Base-by-base conservation (phyloP, 2,113 vertebrate genomes). In the Hydrochoerus hydrochaeris region DNA sequence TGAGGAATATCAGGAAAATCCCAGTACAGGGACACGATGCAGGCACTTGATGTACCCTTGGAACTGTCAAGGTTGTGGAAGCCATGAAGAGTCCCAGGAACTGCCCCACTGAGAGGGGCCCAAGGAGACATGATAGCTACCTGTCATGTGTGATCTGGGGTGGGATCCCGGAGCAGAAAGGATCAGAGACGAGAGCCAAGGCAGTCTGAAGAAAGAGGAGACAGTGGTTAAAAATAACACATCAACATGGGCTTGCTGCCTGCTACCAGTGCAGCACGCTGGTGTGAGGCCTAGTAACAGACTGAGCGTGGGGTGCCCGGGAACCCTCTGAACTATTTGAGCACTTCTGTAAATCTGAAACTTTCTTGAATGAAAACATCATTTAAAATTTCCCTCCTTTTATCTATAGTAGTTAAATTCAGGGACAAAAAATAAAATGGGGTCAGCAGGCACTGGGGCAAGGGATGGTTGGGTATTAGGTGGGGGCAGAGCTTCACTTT, bases 381-480 rank as follows among this genome's bases (percentile, higher is more conserved):
- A 54, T 52, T 84, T 69, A 54, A 63, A 63, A 2, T 26, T 38
- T 73, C 73, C 57, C 6, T 57, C 32, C 30, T 62, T 90, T 54
- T 71, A 35, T 32, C 58, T 11, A 67, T 30, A 69, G 32, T 19
- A 13, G 32, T 35, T 54, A 49, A 41, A 87, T 10, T 52, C 12
- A 73, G 52, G 38, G 54, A 85, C 41, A 78, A 82, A 24, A 52
- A 49, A 35, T 5, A 63, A 83, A 71, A 52, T 1, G 6, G 69
- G 54, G 46, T 16, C 49, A 35, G 32, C n/a, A 5, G 24, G 54
- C 44, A 10, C 60, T 1, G 13, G 32, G 28, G 4, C 5, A 0
- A 22, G 35, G 28, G 67, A 1, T 2, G 2, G 19, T 0, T 9
- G 62, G 54, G 26, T n/a, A 28, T 8, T 2, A 1, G 13, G 13